Evolutionary conservation across 2,888 invertebrate species (phyloP).

Genomic region (Yponomeuta cagnagella): DNA sequence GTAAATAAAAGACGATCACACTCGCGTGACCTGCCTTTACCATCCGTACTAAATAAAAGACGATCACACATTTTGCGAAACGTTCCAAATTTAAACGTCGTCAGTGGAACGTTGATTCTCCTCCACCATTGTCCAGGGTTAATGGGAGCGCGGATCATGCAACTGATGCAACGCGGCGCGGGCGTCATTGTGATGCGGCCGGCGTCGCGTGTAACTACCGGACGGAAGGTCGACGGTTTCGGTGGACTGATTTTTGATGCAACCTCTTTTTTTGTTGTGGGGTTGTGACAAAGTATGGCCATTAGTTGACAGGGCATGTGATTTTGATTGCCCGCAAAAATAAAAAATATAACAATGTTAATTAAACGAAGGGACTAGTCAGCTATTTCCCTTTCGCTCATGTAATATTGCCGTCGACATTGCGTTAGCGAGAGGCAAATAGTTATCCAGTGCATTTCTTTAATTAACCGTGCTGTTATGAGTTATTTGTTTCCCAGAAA

Average conservation of each 20-base stretch:
- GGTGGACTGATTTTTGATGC: neutral
- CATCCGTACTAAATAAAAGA: neutral
- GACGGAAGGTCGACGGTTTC: neutral
- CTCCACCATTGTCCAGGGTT: neutral
- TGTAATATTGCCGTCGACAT: too few relatives aligned
- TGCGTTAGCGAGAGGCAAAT: too few relatives aligned
- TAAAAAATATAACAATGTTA: too few relatives aligned
- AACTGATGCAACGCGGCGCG: neutral
- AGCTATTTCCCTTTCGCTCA: too few relatives aligned
- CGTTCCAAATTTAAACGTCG: neutral
- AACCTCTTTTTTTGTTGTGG: neutral
- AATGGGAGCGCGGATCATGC: neutral
- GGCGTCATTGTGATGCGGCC: neutral
- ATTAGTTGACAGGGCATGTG: too few relatives aligned
- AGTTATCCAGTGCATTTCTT: too few relatives aligned
- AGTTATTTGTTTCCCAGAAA: too few relatives aligned
- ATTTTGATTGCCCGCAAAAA: too few relatives aligned
- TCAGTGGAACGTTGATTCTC: neutral
- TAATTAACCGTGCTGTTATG: too few relatives aligned
- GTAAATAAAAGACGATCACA: too few relatives aligned
- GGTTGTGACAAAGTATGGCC: neutral
- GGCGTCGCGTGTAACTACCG: neutral
- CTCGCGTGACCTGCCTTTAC: too few relatives aligned
- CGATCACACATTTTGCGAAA: neutral
- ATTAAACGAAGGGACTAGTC: too few relatives aligned